Conservation (phyloP, 2,113 vertebrate species). For the Siniperca knerii region DNA sequence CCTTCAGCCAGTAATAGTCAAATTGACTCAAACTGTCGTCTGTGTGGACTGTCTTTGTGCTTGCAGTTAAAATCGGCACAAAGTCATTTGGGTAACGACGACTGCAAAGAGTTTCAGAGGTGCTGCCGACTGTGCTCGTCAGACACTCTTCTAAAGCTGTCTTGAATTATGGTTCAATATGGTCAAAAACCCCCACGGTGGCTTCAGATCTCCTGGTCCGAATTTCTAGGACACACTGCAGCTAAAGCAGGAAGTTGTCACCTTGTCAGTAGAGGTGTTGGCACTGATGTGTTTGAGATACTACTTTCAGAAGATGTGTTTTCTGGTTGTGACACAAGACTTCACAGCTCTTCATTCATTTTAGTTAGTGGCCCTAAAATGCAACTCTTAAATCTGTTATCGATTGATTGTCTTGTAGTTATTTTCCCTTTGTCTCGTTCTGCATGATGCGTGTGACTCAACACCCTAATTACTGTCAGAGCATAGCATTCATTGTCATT, state of each 20-base stretch:
- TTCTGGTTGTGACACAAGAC: neutral
- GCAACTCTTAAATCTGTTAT: constrained; percentile 50
- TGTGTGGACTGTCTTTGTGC: neutral
- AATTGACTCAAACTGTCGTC: constrained; percentile 10
- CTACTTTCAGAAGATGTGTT: neutral
- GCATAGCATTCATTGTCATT: constrained; percentile 44
- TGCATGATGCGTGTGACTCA: constrained; percentile 69
- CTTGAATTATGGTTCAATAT: neutral
- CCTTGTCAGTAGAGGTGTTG: constrained; percentile 3
- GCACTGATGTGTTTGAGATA: neutral
- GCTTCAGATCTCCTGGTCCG: neutral
- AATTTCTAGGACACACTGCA: neutral
- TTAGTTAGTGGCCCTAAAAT: constrained; percentile 33
- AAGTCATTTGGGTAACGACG: neutral
- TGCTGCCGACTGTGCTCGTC: neutral
- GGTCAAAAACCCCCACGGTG: neutral
- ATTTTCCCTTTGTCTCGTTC: constrained; percentile 50
- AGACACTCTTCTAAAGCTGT: neutral
- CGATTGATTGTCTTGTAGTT: constrained; percentile 26
- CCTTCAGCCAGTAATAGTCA: neutral
- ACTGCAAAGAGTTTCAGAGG: neutral
- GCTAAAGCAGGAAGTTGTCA: neutral
- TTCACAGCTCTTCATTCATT: neutral
- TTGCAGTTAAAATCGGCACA: constrained; percentile 21
- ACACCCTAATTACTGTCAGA: constrained; percentile 47